Base-by-base conservation (phyloP, 1,140 invertebrate species). In the Drosophila saltans region DNA sequence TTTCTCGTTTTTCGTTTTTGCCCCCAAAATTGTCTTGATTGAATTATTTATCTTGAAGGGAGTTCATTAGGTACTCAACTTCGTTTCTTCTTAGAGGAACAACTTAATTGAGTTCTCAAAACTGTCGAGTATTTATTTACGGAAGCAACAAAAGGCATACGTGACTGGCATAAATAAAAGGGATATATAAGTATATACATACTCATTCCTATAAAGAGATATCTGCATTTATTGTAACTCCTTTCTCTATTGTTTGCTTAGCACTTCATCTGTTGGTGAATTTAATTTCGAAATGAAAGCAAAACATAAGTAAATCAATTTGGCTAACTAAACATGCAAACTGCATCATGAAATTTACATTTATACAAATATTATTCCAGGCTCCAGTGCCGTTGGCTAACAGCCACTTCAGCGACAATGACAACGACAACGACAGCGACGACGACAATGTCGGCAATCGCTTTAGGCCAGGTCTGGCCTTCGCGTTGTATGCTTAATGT, bases 401-500 rank as follows among this genome's bases (percentile, higher is more conserved):
- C 41, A 65, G 76, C 69, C 73, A 78, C 55, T 64, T 65, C 69
- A 43, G 61, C 39, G 28, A 48, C 45, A 16, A 36, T 55, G 48
- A 40, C 57, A 45, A 65, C 61, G 66, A 45, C 59, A 36, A 36
- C 11, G 28, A 40, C 33, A 26, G 1, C 9, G 21, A 52, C 8
- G 21, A 63, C 41, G 43, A 36, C 28, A 21, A 48, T 65, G 30
- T 33, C 48, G 48, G 61, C 57, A 69, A 73, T 67, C 80, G 76
- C 68, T 70, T n/a, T 28, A 55, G 73, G 81, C 64, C 28, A 67
- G 61, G 56, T 52, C 59, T 81, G 84, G 74, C 77, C 77, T 78
- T 80, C 83, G 39, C 67, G 78, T 79, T 78, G 80, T 89, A 84
- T 89, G 63, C 78, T 77, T 88, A 80, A 80, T 89, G 80, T 86